Evolutionary conservation across 1,140 invertebrate genomes (phyloP).

Genomic region (Radopholus similis): DNA sequence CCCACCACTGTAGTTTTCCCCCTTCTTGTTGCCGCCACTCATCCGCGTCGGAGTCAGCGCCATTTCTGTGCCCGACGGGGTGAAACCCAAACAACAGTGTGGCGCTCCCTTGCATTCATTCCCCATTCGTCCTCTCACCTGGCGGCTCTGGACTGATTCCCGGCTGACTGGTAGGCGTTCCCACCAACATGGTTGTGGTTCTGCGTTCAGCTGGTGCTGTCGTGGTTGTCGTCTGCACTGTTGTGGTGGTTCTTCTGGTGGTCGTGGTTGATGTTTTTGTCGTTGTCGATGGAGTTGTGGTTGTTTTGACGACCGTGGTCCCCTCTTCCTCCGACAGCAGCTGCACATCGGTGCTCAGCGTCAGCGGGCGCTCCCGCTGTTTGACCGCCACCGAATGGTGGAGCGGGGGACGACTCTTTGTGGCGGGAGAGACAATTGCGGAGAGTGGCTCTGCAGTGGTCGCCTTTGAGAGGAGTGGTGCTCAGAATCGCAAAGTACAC

Average conservation of each 20-base stretch:
- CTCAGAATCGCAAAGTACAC: too few relatives aligned
- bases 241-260: not conserved
- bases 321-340: not conserved
- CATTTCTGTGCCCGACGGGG: too few relatives aligned
- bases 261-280: not conserved
- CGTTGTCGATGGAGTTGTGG: not conserved
- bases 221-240: not conserved
- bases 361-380: not conserved
- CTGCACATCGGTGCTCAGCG: constrained; percentile 3
- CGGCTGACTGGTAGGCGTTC: not conserved
- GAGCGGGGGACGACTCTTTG: too few relatives aligned
- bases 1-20: not conserved
- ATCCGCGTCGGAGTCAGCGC: too few relatives aligned
- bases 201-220: not conserved
- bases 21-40: not conserved
- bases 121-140: not conserved
- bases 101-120: not conserved
- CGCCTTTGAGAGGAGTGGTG: not conserved
- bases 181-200: not conserved
- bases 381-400: too few relatives aligned
- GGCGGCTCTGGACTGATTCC: not conserved
- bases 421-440: too few relatives aligned
- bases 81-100: not conserved
- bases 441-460: not conserved
- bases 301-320: not conserved